phyloP scores from a whole-genome alignment of 2,113 vertebrate genomes.

The Carassius carassius region DNA sequence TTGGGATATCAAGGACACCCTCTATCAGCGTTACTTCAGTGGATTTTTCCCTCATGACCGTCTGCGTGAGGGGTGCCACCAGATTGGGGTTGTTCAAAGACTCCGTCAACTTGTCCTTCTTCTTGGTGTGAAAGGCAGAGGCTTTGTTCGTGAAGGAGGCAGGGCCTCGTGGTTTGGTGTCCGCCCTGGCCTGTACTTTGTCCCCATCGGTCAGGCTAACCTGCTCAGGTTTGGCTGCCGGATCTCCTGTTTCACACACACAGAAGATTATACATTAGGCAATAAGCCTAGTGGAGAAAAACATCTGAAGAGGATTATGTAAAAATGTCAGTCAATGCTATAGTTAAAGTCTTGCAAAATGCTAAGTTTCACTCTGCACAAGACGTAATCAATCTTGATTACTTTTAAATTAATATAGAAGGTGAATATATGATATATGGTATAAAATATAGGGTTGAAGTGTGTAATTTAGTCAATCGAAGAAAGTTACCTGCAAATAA shows the following conservation, averaged over 20 bases:
- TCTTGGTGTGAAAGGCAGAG: constrained; percentile 45
- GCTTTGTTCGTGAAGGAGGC: constrained; percentile 74
- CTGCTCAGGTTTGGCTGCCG: constrained; percentile 77
- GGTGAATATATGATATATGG: too few relatives aligned
- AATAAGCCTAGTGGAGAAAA: constrained; percentile 49
- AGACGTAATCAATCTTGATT: not conserved
- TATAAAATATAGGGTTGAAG: not conserved
- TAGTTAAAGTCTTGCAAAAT: not conserved
- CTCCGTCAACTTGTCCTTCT: constrained; percentile 40
- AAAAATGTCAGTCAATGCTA: not conserved
- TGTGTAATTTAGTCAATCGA: not conserved
- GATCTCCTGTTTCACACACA: constrained; percentile 78
- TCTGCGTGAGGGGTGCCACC: constrained; percentile 40
- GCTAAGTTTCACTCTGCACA: not conserved
- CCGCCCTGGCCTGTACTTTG: constrained; percentile 76
- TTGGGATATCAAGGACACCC: constrained; percentile 13
- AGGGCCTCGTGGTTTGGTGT: constrained; percentile 78
- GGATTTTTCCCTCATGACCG: constrained; percentile 68
- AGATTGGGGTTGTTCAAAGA: constrained; percentile 59
- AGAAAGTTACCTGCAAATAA: not conserved
- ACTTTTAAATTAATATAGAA: not conserved
- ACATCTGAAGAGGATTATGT: constrained; percentile 56
- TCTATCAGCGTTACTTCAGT: constrained; percentile 56
- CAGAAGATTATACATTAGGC: constrained; percentile 65
- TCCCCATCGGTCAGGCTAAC: constrained; percentile 84